These are phyloP conservation scores for Scleropages formosus DNA, from an alignment of 2,797 vertebrate species.

Conservation along the genomic window DNA sequence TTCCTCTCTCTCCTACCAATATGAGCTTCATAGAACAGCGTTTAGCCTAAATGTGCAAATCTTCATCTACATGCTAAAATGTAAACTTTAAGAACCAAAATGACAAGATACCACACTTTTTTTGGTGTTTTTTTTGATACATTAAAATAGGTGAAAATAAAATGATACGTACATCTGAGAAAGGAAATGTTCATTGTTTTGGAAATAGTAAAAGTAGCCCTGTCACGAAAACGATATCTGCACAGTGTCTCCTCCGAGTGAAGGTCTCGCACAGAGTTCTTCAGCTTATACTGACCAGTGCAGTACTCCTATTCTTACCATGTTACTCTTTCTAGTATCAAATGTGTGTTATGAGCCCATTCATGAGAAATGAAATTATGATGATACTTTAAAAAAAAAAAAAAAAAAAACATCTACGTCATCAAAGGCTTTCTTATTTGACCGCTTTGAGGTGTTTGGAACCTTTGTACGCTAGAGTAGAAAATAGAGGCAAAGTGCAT, in stretches of 20 bases:
- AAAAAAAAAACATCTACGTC: background rate
- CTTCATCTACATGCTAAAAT: conserved; percentile 73
- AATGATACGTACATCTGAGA: conserved; percentile 55
- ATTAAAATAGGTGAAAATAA: conserved; percentile 60
- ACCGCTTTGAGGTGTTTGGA: background rate
- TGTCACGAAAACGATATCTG: conserved; percentile 39
- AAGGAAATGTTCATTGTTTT: conserved; percentile 50
- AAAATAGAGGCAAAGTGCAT: background rate
- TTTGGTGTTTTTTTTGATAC: conserved; percentile 51
- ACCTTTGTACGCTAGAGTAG: conserved; percentile 8
- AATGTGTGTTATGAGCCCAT: background rate
- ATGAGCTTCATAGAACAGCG: conserved; percentile 65
- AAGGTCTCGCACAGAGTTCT: background rate
- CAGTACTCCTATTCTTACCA: background rate
- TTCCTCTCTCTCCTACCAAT: conserved; percentile 52
- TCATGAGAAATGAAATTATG: background rate
- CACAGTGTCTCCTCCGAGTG: conserved; percentile 32
- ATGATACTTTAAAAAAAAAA: background rate
- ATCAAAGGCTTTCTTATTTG: background rate
- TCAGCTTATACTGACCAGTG: background rate
- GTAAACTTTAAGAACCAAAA: conserved; percentile 78
- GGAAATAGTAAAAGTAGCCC: conserved; percentile 35
- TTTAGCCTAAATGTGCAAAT: conserved; percentile 79
- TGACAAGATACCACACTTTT: conserved; percentile 66
- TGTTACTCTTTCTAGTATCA: background rate